Conservation (phyloP, 2,113 vertebrate species). For the Triplophysa tibetana region DNA sequence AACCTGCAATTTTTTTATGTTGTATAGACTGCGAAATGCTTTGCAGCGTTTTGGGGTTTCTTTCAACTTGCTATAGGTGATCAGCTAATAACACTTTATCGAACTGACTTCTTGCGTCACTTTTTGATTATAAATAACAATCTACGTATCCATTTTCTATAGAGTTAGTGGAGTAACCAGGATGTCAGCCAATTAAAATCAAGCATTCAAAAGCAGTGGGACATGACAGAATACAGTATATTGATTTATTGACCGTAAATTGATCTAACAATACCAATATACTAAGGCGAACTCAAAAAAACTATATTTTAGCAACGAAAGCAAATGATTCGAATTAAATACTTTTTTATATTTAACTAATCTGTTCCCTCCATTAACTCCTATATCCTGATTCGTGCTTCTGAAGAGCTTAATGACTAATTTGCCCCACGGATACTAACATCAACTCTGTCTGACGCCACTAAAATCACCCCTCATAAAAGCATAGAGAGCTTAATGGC, state of each 20-base stretch:
- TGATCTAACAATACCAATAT: background rate
- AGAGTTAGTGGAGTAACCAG: too few relatives aligned
- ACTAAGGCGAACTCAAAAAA: background rate
- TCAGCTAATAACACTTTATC: too few relatives aligned
- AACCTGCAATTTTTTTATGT: too few relatives aligned
- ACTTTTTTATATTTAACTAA: background rate
- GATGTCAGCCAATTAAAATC: too few relatives aligned
- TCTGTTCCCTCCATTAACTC: slow-evolving; percentile 9
- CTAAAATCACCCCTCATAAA: slow-evolving; percentile 30
- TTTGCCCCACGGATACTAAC: slow-evolving; percentile 3
- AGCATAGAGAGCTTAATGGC: slow-evolving; percentile 9
- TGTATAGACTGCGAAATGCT: too few relatives aligned
- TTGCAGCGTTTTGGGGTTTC: too few relatives aligned
- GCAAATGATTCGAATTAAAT: background rate
- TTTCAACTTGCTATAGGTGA: too few relatives aligned
- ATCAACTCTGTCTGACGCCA: slow-evolving; percentile 46
- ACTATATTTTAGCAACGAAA: background rate
- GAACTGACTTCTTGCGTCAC: too few relatives aligned
- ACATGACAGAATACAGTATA: background rate
- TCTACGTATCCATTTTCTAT: too few relatives aligned
- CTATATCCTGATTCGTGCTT: background rate
- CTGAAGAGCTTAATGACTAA: slow-evolving; percentile 6
- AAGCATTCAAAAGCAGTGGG: too few relatives aligned
- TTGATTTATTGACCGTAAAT: background rate
- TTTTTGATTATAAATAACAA: too few relatives aligned